Evolutionary conservation across 2,888 invertebrate genomes (phyloP).

Genomic region (Erynnis tages): DNA sequence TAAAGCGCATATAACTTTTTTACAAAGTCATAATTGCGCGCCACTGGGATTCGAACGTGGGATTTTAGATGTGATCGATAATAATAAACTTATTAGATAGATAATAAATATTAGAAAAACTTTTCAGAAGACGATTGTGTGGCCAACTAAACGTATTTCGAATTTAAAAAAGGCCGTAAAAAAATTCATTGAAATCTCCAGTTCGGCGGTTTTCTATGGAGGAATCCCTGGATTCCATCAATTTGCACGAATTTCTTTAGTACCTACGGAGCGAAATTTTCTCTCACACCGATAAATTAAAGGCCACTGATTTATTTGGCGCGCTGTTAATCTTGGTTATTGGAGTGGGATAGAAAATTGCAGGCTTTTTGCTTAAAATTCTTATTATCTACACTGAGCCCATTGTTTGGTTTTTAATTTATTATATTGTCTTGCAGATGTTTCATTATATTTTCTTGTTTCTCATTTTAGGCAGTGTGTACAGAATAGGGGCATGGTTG

Average conservation of each 20-base stretch:
- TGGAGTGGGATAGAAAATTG: constrained; percentile 24
- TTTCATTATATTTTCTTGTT: background rate
- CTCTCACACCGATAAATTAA: constrained; percentile 62
- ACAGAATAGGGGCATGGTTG: no score
- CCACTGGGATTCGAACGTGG: no score
- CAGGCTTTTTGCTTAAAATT: constrained; percentile 15
- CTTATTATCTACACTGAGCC: constrained; percentile 13
- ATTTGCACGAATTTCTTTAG: constrained; percentile 63
- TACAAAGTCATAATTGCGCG: no score
- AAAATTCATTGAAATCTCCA: constrained; percentile 49
- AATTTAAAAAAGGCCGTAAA: background rate
- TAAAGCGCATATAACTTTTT: no score
- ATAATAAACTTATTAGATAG: no score
- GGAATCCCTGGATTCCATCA: constrained; percentile 67
- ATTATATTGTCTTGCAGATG: background rate
- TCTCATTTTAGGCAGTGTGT: no score
- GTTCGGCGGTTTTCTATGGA: constrained; percentile 45
- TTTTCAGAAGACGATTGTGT: no score
- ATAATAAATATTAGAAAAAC: no score
- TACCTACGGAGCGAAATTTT: constrained; percentile 51
- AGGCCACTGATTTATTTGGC: constrained; percentile 63
- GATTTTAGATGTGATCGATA: no score
- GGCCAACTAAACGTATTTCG: no score
- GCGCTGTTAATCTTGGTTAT: constrained; percentile 53
- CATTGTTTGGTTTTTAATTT: constrained; percentile 14